Evolutionary conservation across 2,888 invertebrate genomes (phyloP).

Genomic region (Iphiclides podalirius): DNA sequence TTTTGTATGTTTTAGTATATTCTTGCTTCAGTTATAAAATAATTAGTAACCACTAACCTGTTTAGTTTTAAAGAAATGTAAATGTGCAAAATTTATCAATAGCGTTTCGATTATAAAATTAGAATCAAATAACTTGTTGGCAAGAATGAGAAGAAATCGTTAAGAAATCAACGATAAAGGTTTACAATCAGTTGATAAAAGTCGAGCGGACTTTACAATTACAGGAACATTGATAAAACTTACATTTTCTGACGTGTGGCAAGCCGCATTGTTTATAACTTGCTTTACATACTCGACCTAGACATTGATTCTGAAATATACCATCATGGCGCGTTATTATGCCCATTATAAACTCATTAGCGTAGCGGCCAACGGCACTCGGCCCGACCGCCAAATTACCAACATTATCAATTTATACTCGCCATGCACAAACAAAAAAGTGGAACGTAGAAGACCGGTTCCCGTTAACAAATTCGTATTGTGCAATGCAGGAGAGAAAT

Average conservation of each 20-base stretch:
- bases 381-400: slow-evolving; percentile 75
- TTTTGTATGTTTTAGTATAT: too few relatives aligned
- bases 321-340: slow-evolving; percentile 72
- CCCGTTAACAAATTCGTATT: slow-evolving; percentile 79
- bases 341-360: slow-evolving; percentile 79
- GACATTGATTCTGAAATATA: slow-evolving; percentile 76
- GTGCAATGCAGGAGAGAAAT: slow-evolving; percentile 78
- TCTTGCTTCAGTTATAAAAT: too few relatives aligned
- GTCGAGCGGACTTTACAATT: too few relatives aligned
- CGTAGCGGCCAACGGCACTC: slow-evolving; percentile 77
- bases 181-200: too few relatives aligned
- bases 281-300: slow-evolving; percentile 53
- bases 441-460: slow-evolving; percentile 73
- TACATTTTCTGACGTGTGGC: neutral
- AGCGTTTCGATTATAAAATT: too few relatives aligned
- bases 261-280: slow-evolving; percentile 9
- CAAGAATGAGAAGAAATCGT: too few relatives aligned
- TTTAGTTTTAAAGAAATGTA: too few relatives aligned
- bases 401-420: slow-evolving; percentile 78
- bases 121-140: too few relatives aligned
- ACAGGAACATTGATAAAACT: too few relatives aligned
- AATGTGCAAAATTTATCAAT: too few relatives aligned
- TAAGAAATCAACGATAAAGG: too few relatives aligned
- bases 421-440: slow-evolving; percentile 77
- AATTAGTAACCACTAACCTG: too few relatives aligned